Evolutionary conservation across 2,797 vertebrate species (phyloP).

Genomic region (Vultur gryphus): DNA sequence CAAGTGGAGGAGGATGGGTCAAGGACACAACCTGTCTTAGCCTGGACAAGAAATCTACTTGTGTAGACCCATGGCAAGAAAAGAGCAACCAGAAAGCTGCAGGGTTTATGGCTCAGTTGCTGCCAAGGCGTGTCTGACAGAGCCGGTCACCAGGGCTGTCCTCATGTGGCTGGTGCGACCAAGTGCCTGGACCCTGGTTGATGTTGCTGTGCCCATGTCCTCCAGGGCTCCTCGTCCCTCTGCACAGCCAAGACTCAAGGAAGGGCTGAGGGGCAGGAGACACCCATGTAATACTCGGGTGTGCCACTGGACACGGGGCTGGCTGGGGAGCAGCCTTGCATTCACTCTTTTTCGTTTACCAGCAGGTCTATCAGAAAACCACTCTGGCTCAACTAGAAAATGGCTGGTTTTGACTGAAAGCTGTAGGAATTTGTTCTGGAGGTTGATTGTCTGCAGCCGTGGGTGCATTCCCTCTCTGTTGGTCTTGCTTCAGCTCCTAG

Average conservation of each 20-base stretch:
- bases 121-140: background rate
- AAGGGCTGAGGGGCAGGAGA: background rate
- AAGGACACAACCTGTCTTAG: background rate
- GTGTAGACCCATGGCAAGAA: rapidly evolving
- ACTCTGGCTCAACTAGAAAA: too few species aligned
- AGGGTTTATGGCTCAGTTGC: background rate
- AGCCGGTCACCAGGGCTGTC: background rate
- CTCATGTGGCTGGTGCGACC: background rate
- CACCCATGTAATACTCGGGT: too few species aligned
- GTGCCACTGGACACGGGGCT: background rate
- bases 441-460: background rate
- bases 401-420: background rate
- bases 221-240: background rate
- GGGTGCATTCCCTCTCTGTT: background rate
- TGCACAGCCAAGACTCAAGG: background rate
- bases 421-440: rapidly evolving
- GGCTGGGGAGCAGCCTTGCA: background rate
- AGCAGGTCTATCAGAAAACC: background rate
- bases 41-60: background rate
- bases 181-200: background rate
- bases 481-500: background rate
- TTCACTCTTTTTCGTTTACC: too few species aligned
- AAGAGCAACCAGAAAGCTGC: background rate
- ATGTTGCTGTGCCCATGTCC: background rate
- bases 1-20: background rate